phyloP scores from a whole-genome alignment of 30 jellyfish, hydroid and myxozoan species.

The Pseudorhiza aurosa region DNA sequence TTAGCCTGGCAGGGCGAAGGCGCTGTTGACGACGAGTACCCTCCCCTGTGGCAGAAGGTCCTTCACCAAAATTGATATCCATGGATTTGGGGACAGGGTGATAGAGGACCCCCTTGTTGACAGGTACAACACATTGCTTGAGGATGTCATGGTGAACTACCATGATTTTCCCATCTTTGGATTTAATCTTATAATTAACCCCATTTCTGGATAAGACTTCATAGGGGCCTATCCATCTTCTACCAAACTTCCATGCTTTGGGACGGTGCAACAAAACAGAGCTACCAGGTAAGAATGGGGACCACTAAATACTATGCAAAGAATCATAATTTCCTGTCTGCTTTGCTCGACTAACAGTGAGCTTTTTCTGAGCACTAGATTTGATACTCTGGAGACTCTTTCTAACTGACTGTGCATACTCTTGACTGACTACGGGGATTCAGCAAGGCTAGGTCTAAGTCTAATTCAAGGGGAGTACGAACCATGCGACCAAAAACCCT shows the following conservation, averaged over 20 bases:
- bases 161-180: conserved; percentile 14
- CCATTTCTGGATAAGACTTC: conserved; percentile 18
- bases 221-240: conserved; percentile 21
- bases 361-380: background rate
- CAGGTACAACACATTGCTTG: conserved; percentile 10
- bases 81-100: background rate
- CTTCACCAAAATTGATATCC: background rate
- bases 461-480: conserved; percentile 9
- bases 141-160: conserved; percentile 35
- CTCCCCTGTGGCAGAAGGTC: too few species aligned
- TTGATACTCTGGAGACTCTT: background rate
- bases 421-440: conserved; percentile 28
- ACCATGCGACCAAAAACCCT: conserved; percentile 8
- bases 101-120: background rate
- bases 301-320: conserved; percentile 6
- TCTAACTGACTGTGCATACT: conserved; percentile 20
- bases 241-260: conserved; percentile 42
- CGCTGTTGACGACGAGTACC: too few species aligned
- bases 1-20: too few species aligned
- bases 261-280: conserved; percentile 23
- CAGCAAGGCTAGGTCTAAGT: conserved; percentile 10
- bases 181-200: conserved; percentile 6
- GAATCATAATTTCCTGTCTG: conserved; percentile 6
- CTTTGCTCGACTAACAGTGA: background rate
- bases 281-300: conserved; percentile 17